Conservation (phyloP, 64 coral and sea anemone species). For the Exaiptasia diaphana region DNA sequence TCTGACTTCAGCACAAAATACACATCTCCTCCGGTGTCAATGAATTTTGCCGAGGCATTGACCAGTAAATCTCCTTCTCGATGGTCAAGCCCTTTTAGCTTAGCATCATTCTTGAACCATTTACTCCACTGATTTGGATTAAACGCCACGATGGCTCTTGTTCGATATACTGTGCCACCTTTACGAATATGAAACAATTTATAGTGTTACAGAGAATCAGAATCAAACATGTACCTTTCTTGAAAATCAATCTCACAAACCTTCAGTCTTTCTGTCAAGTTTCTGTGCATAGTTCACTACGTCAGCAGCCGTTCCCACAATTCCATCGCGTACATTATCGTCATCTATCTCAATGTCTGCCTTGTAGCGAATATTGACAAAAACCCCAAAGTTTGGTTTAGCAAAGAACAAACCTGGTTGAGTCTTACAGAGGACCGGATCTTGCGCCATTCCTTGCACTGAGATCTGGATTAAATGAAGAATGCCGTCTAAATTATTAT, state of each 20-base stretch:
- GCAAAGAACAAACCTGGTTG: conserved; percentile 65
- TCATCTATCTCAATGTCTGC: not conserved
- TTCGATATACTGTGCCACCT: conserved; percentile 48
- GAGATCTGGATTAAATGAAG: too few species aligned
- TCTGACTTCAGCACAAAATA: conserved; percentile 73
- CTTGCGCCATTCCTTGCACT: not conserved
- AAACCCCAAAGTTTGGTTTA: conserved; percentile 63
- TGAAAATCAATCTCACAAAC: not conserved
- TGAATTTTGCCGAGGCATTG: conserved; percentile 60
- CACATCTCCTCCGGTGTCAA: conserved; percentile 77
- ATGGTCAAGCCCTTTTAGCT: conserved; percentile 27
- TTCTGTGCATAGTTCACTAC: conserved; percentile 26
- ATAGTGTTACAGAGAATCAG: too few species aligned
- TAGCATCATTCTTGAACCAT: conserved; percentile 57
- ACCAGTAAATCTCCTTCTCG: conserved; percentile 12
- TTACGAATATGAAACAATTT: too few species aligned
- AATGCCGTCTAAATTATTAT: too few species aligned
- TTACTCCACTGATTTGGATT: conserved; percentile 61
- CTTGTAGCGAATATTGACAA: conserved; percentile 41
- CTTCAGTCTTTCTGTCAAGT: not conserved
- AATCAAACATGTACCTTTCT: not conserved
- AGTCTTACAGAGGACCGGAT: conserved; percentile 43
- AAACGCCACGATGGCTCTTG: conserved; percentile 67
- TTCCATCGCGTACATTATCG: not conserved
- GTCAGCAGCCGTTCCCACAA: conserved; percentile 9